phyloP scores from a whole-genome alignment of 2,888 invertebrate genomes.

The Protophormia terraenovae region DNA sequence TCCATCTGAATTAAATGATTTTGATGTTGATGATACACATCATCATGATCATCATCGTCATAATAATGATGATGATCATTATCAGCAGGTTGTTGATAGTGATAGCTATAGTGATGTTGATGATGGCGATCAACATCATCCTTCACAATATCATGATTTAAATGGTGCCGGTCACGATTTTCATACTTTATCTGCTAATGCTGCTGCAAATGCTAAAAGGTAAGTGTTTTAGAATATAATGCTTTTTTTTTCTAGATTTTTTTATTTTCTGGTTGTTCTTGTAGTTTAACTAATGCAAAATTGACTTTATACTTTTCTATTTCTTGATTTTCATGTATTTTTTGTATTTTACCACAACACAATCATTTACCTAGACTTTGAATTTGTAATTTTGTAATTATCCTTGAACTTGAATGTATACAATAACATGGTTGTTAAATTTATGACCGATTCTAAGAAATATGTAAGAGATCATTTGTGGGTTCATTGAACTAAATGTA shows the following conservation, averaged over 20 bases:
- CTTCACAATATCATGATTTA: conserved; percentile 67
- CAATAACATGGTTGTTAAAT: background rate
- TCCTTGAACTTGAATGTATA: conserved; percentile 58
- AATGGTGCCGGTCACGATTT: conserved; percentile 68
- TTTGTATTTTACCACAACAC: background rate
- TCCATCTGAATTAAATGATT: conserved; percentile 41
- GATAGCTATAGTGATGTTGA: conserved; percentile 62
- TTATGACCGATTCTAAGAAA: background rate
- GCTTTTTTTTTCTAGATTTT: background rate
- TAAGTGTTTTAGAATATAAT: conserved; percentile 70
- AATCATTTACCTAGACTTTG: conserved; percentile 34
- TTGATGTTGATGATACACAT: conserved; percentile 12
- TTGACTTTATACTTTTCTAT: background rate
- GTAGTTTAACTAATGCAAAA: background rate
- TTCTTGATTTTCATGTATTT: background rate
- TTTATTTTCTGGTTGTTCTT: conserved; percentile 1
- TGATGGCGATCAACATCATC: conserved; percentile 51
- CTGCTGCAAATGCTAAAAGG: conserved; percentile 76
- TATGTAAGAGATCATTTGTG: background rate
- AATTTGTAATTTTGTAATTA: conserved; percentile 49
- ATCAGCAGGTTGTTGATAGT: conserved; percentile 23
- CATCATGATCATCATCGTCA: conserved; percentile 67
- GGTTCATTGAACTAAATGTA: background rate
- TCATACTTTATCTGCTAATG: conserved; percentile 64
- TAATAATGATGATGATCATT: conserved; percentile 55